These are phyloP conservation scores for Amorpha juglandis DNA, from an alignment of 2,888 invertebrate species.

Conservation along the genomic window DNA sequence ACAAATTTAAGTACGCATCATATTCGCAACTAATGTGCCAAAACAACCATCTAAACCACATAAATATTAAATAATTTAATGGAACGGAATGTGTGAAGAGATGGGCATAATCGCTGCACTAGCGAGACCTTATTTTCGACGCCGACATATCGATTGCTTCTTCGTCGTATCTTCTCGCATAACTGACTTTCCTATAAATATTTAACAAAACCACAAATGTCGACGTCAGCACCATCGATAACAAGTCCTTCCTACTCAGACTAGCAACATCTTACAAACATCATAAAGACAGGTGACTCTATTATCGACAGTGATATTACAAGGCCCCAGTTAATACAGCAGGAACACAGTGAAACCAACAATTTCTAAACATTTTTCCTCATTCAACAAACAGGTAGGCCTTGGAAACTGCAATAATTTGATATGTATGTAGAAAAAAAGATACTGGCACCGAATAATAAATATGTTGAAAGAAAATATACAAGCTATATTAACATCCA, in stretches of 20 bases:
- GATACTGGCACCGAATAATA: slow-evolving; percentile 54
- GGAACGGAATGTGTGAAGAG: slow-evolving; percentile 57
- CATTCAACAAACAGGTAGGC: slow-evolving; percentile 26
- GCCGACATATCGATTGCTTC: slow-evolving; percentile 2
- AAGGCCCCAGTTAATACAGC: slow-evolving; percentile 10
- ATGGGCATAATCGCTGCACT: slow-evolving; percentile 30
- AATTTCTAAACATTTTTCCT: slow-evolving; percentile 24
- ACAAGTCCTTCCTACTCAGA: slow-evolving; percentile 22
- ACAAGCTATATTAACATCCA: slow-evolving; percentile 54
- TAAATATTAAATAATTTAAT: slow-evolving; percentile 40
- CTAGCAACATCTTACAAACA: slow-evolving; percentile 27
- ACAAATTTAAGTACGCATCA: slow-evolving; percentile 50
- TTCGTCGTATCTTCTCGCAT: neutral
- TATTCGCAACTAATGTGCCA: slow-evolving; percentile 39
- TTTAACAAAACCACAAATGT: neutral
- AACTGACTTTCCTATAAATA: neutral
- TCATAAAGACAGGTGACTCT: slow-evolving; percentile 25
- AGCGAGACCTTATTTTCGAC: slow-evolving; percentile 14
- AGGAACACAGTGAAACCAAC: slow-evolving; percentile 26
- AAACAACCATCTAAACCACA: slow-evolving; percentile 36
- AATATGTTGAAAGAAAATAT: slow-evolving; percentile 42
- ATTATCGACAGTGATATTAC: slow-evolving; percentile 16
- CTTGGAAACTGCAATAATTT: slow-evolving; percentile 21
- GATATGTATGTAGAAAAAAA: slow-evolving; percentile 29
- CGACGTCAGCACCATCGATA: slow-evolving; percentile 16